Evolutionary conservation across 2,797 vertebrate genomes (phyloP), one percentile per base, ranked within the genome.

Genomic region (Notolabrus celidotus): DNA sequence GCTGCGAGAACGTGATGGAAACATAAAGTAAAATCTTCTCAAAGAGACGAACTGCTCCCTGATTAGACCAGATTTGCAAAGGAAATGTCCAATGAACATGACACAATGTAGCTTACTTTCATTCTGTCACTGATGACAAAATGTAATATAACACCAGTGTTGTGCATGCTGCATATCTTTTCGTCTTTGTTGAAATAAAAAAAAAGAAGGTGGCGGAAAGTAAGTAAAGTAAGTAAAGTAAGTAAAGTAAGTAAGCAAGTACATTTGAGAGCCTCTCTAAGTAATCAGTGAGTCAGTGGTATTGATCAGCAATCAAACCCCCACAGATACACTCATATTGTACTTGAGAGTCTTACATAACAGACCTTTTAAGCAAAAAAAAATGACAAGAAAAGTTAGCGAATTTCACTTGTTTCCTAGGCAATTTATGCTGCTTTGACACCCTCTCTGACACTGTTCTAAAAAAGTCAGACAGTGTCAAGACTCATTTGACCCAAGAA

Each of bases 301-400:
- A 82, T 86, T 81, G 84, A 89, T 82, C 65, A 50, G 77, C 63
- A 82, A 84, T 88, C 76, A 77, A 77, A 77, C 72, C 71, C 60
- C 63, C 19, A 25, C 75, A 79, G 52, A 64, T 46, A n/a, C 19
- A 54, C 27, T 77, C 51, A 77, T 50, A 58, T 65, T 59, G 61
- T 68, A 15, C 66, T 56, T 79, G 33, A 41, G 19, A 74, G 49
- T 71, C 50, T 69, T 80, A 71, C 39, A 74, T 65, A 80, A 83
- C 1, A 47, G 47, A 76, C 23, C 54, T 85, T 79, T 74, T 20
- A 61, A 66, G 77, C 0, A 3, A 43, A 9, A 14, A 3, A 55
- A 56, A 25, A 42, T 52, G 58, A 56, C 7, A 52, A 47, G 15
- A 43, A 60, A 2, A 11, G 55, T 2, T 11, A 58, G 50, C 20